phyloP scores from a whole-genome alignment of 2,888 invertebrate genomes.

The Mythimna albipuncta region DNA sequence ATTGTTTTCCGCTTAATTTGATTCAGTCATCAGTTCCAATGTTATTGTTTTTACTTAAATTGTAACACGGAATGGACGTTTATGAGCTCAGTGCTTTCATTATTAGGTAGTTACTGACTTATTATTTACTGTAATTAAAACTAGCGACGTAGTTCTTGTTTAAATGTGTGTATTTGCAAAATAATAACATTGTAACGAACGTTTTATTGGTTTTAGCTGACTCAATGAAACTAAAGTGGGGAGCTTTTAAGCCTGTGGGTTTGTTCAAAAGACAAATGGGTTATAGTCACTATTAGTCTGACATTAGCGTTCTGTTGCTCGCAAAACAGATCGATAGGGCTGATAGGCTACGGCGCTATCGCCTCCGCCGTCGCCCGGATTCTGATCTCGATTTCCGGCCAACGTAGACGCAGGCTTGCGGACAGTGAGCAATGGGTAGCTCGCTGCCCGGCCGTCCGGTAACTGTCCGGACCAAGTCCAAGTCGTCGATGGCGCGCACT shows the following conservation, averaged over 20 bases:
- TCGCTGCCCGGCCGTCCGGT: no score
- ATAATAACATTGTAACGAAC: not conserved
- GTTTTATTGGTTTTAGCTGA: not conserved
- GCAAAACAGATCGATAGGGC: no score
- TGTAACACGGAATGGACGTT: constrained; percentile 11
- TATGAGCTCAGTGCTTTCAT: constrained; percentile 4
- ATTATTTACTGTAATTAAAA: not conserved
- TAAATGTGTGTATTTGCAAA: not conserved
- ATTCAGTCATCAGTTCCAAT: constrained; percentile 27
- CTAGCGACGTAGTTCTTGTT: not conserved
- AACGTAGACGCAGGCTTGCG: no score
- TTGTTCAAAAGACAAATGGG: no score
- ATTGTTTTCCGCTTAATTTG: constrained; percentile 28
- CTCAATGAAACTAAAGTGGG: not conserved
- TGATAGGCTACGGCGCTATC: no score
- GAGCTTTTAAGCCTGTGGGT: not conserved
- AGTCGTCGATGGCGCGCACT: no score
- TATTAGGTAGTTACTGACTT: not conserved
- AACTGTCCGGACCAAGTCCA: no score
- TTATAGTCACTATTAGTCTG: no score
- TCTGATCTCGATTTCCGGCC: no score
- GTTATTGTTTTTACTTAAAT: constrained; percentile 25
- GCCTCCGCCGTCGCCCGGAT: no score
- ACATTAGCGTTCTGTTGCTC: no score
- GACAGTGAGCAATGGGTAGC: no score